These are phyloP conservation scores for Bolborhynchus lineola DNA, from an alignment of 2,113 vertebrate genomes.

Conservation along the genomic window DNA sequence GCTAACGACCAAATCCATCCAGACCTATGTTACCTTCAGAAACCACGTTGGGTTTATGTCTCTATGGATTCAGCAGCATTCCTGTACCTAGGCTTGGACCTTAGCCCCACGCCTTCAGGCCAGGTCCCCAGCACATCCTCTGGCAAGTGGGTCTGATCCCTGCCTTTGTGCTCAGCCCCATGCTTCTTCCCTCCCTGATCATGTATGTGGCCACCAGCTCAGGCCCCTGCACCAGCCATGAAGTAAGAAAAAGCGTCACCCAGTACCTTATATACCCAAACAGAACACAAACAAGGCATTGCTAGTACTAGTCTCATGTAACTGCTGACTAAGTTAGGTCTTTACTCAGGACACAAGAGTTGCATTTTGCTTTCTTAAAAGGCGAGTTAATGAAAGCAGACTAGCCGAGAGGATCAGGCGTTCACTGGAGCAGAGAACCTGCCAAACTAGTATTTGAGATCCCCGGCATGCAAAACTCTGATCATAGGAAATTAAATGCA, in stretches of 20 bases:
- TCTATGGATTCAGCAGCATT: not conserved
- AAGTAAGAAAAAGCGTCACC: not conserved
- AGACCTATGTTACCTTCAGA: not conserved
- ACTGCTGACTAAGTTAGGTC: not conserved
- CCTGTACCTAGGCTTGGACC: not conserved
- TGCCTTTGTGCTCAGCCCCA: not conserved
- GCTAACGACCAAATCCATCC: not conserved
- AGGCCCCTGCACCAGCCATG: rapidly evolving
- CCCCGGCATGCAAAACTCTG: not conserved
- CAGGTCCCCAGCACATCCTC: not conserved
- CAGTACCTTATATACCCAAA: not conserved
- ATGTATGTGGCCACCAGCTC: not conserved
- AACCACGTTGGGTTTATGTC: not conserved
- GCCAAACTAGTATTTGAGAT: constrained; percentile 30
- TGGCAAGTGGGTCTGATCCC: not conserved
- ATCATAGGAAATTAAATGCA: not conserved
- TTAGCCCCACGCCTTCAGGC: not conserved
- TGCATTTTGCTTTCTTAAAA: constrained; percentile 18
- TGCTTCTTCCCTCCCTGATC: not conserved
- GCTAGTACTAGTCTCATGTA: not conserved
- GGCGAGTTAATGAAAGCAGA: not conserved
- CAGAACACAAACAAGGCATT: not conserved
- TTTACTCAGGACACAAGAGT: not conserved
- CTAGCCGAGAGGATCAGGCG: not conserved
- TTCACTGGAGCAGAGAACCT: not conserved